Evolutionary conservation across 2,888 invertebrate species (phyloP).

Genomic region (Limenitis camilla): DNA sequence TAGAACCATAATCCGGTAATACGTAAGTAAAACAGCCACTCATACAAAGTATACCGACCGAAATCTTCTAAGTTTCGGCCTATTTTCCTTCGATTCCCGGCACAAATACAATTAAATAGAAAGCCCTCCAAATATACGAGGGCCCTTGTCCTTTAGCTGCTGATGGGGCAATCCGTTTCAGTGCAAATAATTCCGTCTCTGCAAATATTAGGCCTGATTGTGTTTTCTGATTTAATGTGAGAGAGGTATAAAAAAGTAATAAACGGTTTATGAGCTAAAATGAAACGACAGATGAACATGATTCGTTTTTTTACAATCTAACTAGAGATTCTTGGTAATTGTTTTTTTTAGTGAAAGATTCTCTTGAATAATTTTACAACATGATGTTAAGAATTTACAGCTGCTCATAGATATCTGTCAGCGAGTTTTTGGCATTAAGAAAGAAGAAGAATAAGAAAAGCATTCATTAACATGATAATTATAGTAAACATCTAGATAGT

Average conservation of each 20-base stretch:
- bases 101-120: conserved; percentile 24
- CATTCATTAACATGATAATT: too few relatives aligned
- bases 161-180: conserved; percentile 21
- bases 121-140: conserved; percentile 18
- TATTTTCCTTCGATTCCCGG: conserved; percentile 13
- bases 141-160: conserved; percentile 14
- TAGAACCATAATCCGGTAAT: not conserved
- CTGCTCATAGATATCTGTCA: too few relatives aligned
- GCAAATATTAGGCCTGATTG: conserved; percentile 11
- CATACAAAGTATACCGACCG: not conserved
- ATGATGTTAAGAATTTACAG: too few relatives aligned
- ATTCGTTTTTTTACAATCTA: too few relatives aligned
- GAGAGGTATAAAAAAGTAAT: not conserved
- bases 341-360: too few relatives aligned
- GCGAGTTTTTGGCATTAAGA: too few relatives aligned
- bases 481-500: too few relatives aligned
- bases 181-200: conserved; percentile 10
- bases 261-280: not conserved
- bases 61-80: conserved; percentile 7
- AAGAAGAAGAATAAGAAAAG: too few relatives aligned
- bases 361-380: too few relatives aligned
- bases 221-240: conserved; percentile 1
- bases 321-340: too few relatives aligned
- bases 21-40: not conserved
- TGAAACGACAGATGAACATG: too few relatives aligned